phyloP scores from a whole-genome alignment of 2,113 vertebrate species.

The Camelus bactrianus region DNA sequence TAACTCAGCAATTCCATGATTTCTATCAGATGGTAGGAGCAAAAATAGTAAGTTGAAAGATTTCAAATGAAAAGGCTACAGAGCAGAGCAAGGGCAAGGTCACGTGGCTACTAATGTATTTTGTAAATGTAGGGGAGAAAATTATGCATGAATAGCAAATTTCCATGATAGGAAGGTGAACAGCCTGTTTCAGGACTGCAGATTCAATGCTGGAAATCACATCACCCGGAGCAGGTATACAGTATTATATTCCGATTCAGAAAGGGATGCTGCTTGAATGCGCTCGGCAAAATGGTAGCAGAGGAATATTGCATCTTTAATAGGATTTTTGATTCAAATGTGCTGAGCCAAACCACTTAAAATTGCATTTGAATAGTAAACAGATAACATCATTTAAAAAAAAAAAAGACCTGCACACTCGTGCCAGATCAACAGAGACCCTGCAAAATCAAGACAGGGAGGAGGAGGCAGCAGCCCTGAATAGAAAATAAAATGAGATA shows the following conservation, averaged over 20 bases:
- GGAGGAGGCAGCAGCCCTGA: constrained; percentile 79
- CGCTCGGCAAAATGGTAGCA: constrained; percentile 80
- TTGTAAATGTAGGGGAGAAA: constrained; percentile 81
- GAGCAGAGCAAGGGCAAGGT: constrained; percentile 75
- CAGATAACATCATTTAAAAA: constrained; percentile 85
- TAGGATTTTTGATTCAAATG: constrained; percentile 89
- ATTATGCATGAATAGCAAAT: constrained; percentile 80
- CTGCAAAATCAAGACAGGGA: constrained; percentile 82
- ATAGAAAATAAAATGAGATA: constrained; percentile 83
- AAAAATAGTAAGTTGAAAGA: constrained; percentile 81
- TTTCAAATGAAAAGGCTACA: constrained; percentile 83
- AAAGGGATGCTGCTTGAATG: constrained; percentile 78
- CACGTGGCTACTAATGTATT: constrained; percentile 82
- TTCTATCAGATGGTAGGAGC: constrained; percentile 82
- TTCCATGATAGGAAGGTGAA: constrained; percentile 83
- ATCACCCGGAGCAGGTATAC: constrained; percentile 84
- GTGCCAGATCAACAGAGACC: constrained; percentile 80
- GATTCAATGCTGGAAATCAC: constrained; percentile 86
- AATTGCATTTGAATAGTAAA: constrained; percentile 89
- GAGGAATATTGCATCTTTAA: constrained; percentile 87
- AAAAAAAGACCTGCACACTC: constrained; percentile 69
- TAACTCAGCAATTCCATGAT: constrained; percentile 86
- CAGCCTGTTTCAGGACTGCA: constrained; percentile 79
- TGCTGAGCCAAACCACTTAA: constrained; percentile 88
- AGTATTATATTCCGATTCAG: constrained; percentile 85